A percentile compares a stretch with the other conserved stretches of the same genome.
These are phyloP conservation scores for Aproaerema taeniolella DNA, from an alignment of 2,888 invertebrate species.

Conservation along the genomic window DNA sequence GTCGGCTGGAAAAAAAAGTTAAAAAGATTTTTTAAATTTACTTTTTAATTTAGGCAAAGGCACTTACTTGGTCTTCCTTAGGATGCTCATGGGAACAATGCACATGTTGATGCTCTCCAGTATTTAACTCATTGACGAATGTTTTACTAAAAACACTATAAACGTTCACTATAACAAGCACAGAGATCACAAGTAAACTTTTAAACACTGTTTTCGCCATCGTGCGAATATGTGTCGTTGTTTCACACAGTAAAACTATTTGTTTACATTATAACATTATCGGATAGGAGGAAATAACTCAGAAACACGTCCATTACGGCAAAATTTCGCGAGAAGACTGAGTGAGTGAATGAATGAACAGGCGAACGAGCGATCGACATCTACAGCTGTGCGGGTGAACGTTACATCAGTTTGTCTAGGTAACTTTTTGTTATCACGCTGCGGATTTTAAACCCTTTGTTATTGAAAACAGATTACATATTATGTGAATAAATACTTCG, in stretches of 20 bases:
- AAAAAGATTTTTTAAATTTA: slow-evolving; percentile 14
- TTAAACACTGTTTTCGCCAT: slow-evolving; percentile 36
- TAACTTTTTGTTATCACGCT: too few species aligned
- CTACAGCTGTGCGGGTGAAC: not conserved
- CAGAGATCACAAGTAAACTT: slow-evolving; percentile 26
- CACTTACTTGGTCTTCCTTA: slow-evolving; percentile 81
- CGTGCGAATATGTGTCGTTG: slow-evolving; percentile 24
- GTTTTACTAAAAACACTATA: slow-evolving; percentile 34
- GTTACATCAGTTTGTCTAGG: not conserved
- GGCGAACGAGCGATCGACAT: not conserved
- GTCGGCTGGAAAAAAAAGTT: slow-evolving; percentile 12
- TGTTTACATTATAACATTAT: slow-evolving; percentile 57
- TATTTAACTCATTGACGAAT: slow-evolving; percentile 32
- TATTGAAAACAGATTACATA: too few species aligned
- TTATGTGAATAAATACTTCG: too few species aligned
- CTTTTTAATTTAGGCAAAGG: slow-evolving; percentile 16
- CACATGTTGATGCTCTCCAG: slow-evolving; percentile 41
- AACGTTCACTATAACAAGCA: slow-evolving; percentile 26
- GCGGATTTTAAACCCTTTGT: too few species aligned
- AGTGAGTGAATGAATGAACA: slow-evolving; percentile 11
- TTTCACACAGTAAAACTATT: slow-evolving; percentile 40
- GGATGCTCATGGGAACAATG: slow-evolving; percentile 83
- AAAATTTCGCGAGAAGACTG: slow-evolving; percentile 36
- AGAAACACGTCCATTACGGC: slow-evolving; percentile 18
- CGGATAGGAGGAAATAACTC: slow-evolving; percentile 15